Conservation (phyloP, 2,888 invertebrate genomes). For the Eurytoma adleriae region DNA sequence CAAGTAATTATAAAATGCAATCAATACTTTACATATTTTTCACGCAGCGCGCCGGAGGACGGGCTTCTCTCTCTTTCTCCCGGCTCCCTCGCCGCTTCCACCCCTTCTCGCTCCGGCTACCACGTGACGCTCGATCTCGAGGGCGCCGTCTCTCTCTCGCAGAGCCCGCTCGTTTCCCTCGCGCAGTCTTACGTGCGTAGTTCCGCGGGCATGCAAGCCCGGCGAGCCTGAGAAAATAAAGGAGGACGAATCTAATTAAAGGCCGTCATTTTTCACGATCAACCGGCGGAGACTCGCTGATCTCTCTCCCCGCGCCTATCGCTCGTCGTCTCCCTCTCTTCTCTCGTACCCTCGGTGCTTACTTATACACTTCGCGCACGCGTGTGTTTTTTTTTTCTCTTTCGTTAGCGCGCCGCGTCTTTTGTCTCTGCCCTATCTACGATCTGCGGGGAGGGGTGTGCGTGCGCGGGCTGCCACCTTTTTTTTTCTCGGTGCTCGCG, state of each 20-base stretch:
- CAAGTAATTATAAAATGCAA: conserved; percentile 77
- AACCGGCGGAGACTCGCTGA: conserved; percentile 36
- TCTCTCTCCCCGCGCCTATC: neutral
- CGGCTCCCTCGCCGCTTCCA: neutral
- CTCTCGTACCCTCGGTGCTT: neutral
- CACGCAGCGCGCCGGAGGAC: conserved; percentile 67
- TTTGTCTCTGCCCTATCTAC: conserved; percentile 42
- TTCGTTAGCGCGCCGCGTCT: conserved; percentile 45
- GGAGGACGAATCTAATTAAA: conserved; percentile 57
- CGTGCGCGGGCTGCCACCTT: neutral
- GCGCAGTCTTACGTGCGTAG: neutral
- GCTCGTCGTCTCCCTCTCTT: neutral
- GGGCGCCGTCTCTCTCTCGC: conserved; percentile 38
- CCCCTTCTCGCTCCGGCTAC: conserved; percentile 52
- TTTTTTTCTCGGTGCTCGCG: conserved; percentile 15
- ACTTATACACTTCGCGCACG: too few relatives aligned
- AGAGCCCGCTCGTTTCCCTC: conserved; percentile 20
- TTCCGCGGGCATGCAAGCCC: conserved; percentile 14
- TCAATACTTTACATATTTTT: conserved; percentile 77
- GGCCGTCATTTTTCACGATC: conserved; percentile 59
- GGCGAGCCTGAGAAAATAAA: conserved; percentile 45
- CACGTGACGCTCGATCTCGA: conserved; percentile 57
- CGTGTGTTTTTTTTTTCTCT: conserved; percentile 2
- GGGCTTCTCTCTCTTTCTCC: conserved; percentile 44
- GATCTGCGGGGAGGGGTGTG: conserved; percentile 11